These are phyloP conservation scores for Drosophila pullipes DNA, from an alignment of 2,888 invertebrate genomes.

Conservation along the genomic window DNA sequence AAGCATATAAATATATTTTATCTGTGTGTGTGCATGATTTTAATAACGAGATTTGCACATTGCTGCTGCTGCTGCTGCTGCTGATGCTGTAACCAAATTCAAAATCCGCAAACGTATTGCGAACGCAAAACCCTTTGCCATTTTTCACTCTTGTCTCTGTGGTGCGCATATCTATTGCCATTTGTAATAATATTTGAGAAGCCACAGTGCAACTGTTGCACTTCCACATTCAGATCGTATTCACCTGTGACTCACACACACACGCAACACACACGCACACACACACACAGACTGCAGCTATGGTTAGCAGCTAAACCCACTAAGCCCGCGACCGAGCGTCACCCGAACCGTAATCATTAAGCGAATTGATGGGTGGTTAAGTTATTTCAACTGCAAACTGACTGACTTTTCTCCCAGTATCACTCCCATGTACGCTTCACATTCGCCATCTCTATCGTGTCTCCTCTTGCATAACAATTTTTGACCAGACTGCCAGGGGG, in stretches of 20 bases:
- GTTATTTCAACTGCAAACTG: constrained; percentile 59
- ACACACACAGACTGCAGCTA: constrained; percentile 19
- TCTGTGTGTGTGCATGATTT: constrained; percentile 32
- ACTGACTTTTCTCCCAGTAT: constrained; percentile 35
- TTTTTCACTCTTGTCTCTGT: constrained; percentile 63
- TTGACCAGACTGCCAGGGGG: constrained; percentile 10
- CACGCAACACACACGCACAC: not conserved
- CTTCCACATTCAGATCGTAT: constrained; percentile 25
- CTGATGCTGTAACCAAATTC: constrained; percentile 26
- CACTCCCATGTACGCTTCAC: not conserved
- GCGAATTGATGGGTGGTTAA: constrained; percentile 63
- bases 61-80: constrained; percentile 27
- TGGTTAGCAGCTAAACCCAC: constrained; percentile 43
- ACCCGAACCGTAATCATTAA: constrained; percentile 44
- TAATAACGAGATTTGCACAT: constrained; percentile 67
- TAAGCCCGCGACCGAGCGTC: not conserved
- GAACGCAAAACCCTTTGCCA: constrained; percentile 55
- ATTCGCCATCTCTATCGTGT: not conserved
- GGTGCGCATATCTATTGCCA: constrained; percentile 52
- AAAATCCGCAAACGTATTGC: constrained; percentile 46
- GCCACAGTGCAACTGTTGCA: constrained; percentile 57
- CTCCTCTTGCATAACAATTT: constrained; percentile 21
- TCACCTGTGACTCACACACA: constrained; percentile 38
- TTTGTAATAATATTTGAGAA: constrained; percentile 69
- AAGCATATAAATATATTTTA: not conserved